Percentiles rank a stretch among this genome's conserved stretches.
Conservation (phyloP, 2,888 invertebrate species). For the Spilosoma lubricipeda region DNA sequence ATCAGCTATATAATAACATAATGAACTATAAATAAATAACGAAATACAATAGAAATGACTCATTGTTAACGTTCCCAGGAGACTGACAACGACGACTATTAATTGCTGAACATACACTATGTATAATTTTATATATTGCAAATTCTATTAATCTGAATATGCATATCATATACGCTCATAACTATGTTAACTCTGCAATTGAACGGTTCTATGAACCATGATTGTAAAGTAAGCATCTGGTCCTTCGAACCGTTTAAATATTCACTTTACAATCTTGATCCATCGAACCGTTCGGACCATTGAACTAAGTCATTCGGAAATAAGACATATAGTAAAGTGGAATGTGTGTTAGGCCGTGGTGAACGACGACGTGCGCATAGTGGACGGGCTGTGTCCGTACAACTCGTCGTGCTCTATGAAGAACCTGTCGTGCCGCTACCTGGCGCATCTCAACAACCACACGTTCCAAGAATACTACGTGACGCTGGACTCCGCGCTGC, state of each 20-base stretch:
- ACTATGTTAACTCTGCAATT: background rate
- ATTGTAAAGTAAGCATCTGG: no score
- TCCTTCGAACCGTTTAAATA: no score
- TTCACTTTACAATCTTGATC: no score
- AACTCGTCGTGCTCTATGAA: constrained; percentile 89
- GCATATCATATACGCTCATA: background rate
- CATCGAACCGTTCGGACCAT: no score
- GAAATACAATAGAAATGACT: no score
- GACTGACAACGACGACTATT: no score
- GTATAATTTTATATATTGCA: background rate
- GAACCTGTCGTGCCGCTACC: constrained; percentile 92
- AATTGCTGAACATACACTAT: no score
- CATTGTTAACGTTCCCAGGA: no score
- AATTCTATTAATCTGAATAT: background rate
- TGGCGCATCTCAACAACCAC: constrained; percentile 90
- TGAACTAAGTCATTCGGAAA: background rate
- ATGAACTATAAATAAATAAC: no score
- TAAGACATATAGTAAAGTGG: background rate
- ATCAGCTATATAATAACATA: no score
- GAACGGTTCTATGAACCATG: background rate
- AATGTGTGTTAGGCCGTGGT: constrained; percentile 73
- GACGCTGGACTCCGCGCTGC: constrained; percentile 88
- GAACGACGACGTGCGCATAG: constrained; percentile 77
- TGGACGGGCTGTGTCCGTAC: constrained; percentile 83
- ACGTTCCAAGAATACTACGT: constrained; percentile 89